These are phyloP conservation scores for Hypanus sabinus DNA, from an alignment of 2,113 vertebrate species.

Conservation along the genomic window DNA sequence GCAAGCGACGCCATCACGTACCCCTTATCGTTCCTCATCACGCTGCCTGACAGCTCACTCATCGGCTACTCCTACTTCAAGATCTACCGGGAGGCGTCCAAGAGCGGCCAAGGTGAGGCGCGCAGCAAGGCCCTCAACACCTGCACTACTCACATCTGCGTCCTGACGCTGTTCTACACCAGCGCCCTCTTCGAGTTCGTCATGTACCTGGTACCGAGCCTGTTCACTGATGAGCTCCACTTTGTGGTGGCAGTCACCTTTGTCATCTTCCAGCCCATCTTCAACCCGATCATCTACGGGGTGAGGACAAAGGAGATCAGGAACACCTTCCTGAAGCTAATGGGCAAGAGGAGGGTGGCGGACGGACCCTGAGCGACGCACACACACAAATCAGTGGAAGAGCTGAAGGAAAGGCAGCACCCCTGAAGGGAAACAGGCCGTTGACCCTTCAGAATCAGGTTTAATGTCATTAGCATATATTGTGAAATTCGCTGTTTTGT, in stretches of 20 bases:
- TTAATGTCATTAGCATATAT: no score
- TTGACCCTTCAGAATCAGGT: no score
- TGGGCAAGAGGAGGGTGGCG: constrained; percentile 41
- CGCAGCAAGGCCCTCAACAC: constrained; percentile 63
- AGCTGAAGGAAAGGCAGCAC: no score
- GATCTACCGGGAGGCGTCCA: constrained; percentile 52
- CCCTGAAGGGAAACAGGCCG: no score
- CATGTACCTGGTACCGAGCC: constrained; percentile 49
- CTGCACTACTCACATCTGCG: constrained; percentile 63
- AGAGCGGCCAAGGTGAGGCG: constrained; percentile 44
- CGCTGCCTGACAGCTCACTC: constrained; percentile 56
- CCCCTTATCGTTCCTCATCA: constrained; percentile 58
- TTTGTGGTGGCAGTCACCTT: constrained; percentile 60
- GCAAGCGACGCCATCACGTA: constrained; percentile 39
- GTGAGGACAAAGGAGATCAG: constrained; percentile 63
- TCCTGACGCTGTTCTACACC: constrained; percentile 62
- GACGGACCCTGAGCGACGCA: background rate
- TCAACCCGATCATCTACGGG: constrained; percentile 65
- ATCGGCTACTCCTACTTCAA: constrained; percentile 58
- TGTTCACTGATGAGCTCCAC: constrained; percentile 55
- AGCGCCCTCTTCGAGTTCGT: constrained; percentile 64
- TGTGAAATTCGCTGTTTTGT: no score
- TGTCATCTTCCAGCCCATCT: constrained; percentile 58
- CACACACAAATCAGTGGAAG: no score
- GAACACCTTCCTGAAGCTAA: constrained; percentile 45